Evolutionary conservation across 2,888 invertebrate species (phyloP).

Genomic region (Coelinius sp.): DNA sequence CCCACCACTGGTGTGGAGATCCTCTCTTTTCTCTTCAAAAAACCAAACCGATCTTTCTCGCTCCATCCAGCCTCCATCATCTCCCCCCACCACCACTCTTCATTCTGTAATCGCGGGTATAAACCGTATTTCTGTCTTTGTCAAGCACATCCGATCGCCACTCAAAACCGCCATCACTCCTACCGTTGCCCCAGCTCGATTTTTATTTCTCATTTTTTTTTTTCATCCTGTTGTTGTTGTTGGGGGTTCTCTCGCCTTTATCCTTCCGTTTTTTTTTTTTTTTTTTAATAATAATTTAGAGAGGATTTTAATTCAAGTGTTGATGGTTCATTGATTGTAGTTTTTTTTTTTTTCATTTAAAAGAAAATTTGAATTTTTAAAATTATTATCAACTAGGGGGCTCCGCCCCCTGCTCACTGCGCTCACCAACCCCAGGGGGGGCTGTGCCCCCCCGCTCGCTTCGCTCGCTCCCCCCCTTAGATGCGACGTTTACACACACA

Average conservation of each 20-base stretch:
- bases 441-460: too few relatives aligned
- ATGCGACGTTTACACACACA: too few relatives aligned
- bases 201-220: constrained; percentile 4
- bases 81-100: background rate
- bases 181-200: constrained; percentile 9
- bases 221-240: background rate
- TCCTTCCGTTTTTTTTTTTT: background rate
- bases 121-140: constrained; percentile 11
- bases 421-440: too few relatives aligned
- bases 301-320: too few relatives aligned
- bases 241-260: background rate
- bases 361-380: too few relatives aligned
- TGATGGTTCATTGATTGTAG: too few relatives aligned
- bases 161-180: constrained; percentile 22
- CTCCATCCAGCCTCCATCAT: constrained; percentile 26
- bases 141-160: constrained; percentile 19
- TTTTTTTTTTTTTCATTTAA: too few relatives aligned
- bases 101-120: background rate
- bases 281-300: background rate
- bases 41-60: constrained; percentile 13
- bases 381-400: too few relatives aligned
- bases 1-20: background rate
- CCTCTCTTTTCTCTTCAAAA: constrained; percentile 5
- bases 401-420: too few relatives aligned
- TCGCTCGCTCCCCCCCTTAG: too few relatives aligned